Percentiles rank a stretch among this genome's conserved stretches.
These are phyloP conservation scores for Hetaerina titia DNA, from an alignment of 2,888 invertebrate species.

Conservation along the genomic window DNA sequence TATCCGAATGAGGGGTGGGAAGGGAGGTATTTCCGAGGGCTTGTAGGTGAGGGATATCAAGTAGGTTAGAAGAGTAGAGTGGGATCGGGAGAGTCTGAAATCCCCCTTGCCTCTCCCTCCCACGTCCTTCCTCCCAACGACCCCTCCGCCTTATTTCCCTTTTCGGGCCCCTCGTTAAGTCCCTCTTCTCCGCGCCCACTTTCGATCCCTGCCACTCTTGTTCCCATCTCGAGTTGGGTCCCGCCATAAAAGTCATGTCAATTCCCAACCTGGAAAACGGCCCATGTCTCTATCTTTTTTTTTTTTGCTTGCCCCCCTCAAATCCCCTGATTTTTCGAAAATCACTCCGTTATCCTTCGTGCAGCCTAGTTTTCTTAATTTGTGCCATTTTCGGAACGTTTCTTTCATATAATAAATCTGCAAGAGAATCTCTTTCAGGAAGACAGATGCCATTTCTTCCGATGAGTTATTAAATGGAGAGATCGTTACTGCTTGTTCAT, in stretches of 20 bases:
- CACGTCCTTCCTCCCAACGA: background rate
- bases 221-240: background rate
- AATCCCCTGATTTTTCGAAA: background rate
- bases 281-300: background rate
- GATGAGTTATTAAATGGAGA: too few relatives aligned
- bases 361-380: too few relatives aligned
- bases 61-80: background rate
- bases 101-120: background rate
- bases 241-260: slow-evolving; percentile 37
- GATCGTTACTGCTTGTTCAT: too few relatives aligned
- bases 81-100: background rate
- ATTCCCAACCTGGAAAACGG: background rate
- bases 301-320: background rate
- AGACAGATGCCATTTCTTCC: too few relatives aligned
- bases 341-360: too few relatives aligned
- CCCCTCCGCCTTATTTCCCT: background rate
- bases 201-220: background rate
- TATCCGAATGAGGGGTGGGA: slow-evolving; percentile 10
- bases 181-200: background rate
- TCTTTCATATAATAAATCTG: too few relatives aligned
- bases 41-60: slow-evolving; percentile 25
- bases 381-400: too few relatives aligned
- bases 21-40: background rate
- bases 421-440: too few relatives aligned
- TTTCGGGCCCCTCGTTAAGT: slow-evolving; percentile 5